phyloP scores from a whole-genome alignment of 2,888 invertebrate genomes.

The Drosophila cognata region DNA sequence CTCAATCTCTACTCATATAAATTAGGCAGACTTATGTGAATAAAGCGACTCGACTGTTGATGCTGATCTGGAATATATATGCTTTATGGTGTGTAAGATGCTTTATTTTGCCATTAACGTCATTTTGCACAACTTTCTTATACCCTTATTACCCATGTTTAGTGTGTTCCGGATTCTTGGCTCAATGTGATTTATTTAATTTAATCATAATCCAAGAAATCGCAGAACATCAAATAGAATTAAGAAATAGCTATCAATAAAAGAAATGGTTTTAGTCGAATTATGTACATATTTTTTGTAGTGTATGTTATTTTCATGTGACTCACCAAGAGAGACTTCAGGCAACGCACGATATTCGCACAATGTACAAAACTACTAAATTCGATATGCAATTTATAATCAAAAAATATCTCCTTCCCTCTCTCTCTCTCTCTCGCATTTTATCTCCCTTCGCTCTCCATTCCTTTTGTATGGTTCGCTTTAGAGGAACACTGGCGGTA shows the following conservation, averaged over 20 bases:
- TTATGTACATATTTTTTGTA: not conserved
- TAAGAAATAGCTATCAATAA: not conserved
- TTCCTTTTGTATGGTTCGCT: conserved; percentile 27
- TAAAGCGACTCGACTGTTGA: not conserved
- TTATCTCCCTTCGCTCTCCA: not conserved
- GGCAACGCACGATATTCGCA: conserved; percentile 69
- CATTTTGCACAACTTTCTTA: not conserved
- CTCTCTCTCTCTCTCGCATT: not conserved
- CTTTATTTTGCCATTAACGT: not conserved
- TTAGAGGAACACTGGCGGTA: conserved; percentile 50
- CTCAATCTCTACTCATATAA: not conserved
- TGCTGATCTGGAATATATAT: not conserved
- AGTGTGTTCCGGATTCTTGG: not conserved
- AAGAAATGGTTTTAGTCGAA: not conserved
- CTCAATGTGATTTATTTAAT: not conserved
- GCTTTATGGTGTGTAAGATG: not conserved
- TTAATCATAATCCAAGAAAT: too few relatives aligned
- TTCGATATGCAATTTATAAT: conserved; percentile 78
- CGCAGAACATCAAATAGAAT: not conserved
- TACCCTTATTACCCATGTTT: not conserved
- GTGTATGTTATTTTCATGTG: conserved; percentile 10
- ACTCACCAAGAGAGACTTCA: conserved; percentile 41
- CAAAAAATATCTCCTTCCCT: not conserved
- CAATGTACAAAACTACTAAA: conserved; percentile 73
- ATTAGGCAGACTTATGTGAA: not conserved